Conservation (phyloP, 2,888 invertebrate species). For the Drosophila lacicola region DNA sequence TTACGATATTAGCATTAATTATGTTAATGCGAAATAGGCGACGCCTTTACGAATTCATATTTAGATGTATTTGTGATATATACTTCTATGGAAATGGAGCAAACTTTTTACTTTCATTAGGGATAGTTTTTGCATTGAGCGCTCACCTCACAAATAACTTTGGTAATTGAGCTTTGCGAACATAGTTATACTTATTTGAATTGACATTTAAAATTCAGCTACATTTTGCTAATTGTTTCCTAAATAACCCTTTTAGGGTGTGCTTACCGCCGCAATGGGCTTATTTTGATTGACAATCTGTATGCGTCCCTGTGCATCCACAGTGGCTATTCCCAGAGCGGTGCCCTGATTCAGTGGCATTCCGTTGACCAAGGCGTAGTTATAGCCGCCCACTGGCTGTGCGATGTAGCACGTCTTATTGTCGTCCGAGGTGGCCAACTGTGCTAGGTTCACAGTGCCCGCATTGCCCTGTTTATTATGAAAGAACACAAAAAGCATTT, state of each 20-base stretch:
- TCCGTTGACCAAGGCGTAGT: conserved; percentile 94
- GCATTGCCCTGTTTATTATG: conserved; percentile 83
- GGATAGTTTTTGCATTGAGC: too few species aligned
- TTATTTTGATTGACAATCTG: conserved; percentile 85
- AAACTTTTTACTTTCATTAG: too few species aligned
- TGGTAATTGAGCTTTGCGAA: too few species aligned
- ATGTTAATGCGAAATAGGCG: too few species aligned
- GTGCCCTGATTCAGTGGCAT: conserved; percentile 90
- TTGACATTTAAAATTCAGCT: neutral
- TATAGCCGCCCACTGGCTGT: conserved; percentile 89
- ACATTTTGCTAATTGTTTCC: neutral
- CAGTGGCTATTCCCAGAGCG: conserved; percentile 84
- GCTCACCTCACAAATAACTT: too few species aligned
- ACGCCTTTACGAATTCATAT: too few species aligned
- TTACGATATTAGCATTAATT: neutral
- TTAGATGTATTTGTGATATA: too few species aligned
- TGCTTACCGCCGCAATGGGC: conserved; percentile 83
- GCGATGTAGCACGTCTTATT: conserved; percentile 91
- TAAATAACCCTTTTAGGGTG: conserved; percentile 12
- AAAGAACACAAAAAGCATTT: neutral
- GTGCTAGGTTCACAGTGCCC: conserved; percentile 90
- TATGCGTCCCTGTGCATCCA: conserved; percentile 84
- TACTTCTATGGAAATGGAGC: too few species aligned
- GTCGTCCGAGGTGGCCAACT: conserved; percentile 87
- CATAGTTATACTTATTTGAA: too few species aligned